Percentiles rank a stretch among this genome's conserved stretches.
These are phyloP conservation scores for Pteria penguin DNA, from an alignment of 2,888 invertebrate species.

Conservation along the genomic window DNA sequence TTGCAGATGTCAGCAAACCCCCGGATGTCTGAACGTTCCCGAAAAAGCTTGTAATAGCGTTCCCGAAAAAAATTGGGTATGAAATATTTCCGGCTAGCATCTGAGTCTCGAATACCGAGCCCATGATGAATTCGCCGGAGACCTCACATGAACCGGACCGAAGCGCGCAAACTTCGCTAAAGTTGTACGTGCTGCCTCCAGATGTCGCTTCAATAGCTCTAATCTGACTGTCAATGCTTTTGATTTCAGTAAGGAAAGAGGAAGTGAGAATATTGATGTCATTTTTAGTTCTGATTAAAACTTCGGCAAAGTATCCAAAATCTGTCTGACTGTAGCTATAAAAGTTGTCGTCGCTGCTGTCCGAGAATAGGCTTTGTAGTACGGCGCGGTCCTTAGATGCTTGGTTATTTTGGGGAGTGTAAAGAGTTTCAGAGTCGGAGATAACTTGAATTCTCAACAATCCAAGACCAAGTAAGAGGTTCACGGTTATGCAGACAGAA, in stretches of 20 bases:
- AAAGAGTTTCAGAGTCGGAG: not conserved
- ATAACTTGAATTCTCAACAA: not conserved
- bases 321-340: conserved; percentile 5
- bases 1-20: conserved; percentile 32
- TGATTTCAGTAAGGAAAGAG: not conserved
- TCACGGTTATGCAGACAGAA: not conserved
- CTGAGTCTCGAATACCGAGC: conserved; percentile 19
- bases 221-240: not conserved
- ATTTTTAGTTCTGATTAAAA: not conserved
- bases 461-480: not conserved
- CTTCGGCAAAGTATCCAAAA: not conserved
- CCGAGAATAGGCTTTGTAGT: not conserved
- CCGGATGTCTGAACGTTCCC: conserved; percentile 5
- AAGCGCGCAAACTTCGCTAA: conserved; percentile 53
- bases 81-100: not conserved
- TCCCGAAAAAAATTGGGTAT: conserved; percentile 13
- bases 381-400: not conserved
- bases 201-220: not conserved
- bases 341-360: conserved; percentile 1
- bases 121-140: conserved; percentile 44
- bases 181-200: conserved; percentile 13
- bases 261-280: conserved; percentile 9
- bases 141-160: conserved; percentile 50
- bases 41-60: conserved; percentile 5
- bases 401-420: conserved; percentile 1